These are phyloP conservation scores for Holotrichia oblita DNA, from an alignment of 1,140 invertebrate species.

Conservation along the genomic window DNA sequence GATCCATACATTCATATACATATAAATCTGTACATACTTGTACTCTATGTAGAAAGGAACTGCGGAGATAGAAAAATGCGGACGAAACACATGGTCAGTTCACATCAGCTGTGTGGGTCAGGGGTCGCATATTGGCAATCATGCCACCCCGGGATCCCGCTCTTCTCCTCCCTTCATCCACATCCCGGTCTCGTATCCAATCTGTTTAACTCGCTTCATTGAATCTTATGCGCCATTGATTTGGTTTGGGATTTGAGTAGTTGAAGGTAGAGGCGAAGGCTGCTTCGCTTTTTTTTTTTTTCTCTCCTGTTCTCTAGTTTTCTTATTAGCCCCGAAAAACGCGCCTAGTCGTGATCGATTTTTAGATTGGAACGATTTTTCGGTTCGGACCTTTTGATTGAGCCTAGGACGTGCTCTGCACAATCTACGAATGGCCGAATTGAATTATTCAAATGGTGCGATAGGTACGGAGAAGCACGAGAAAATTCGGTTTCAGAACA, in stretches of 20 bases:
- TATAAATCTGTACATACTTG: not conserved
- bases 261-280: not conserved
- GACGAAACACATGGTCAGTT: slow-evolving; percentile 56
- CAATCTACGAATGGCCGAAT: not conserved
- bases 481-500: no score
- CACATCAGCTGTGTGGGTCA: slow-evolving; percentile 54
- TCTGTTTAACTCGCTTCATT: slow-evolving; percentile 59
- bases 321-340: slow-evolving; percentile 21
- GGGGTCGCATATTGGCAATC: slow-evolving; percentile 56
- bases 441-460: not conserved
- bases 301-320: no score
- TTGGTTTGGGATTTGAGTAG: slow-evolving; percentile 44
- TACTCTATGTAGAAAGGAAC: not conserved
- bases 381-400: not conserved
- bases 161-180: not conserved
- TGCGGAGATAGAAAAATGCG: not conserved
- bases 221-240: slow-evolving; percentile 58
- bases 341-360: slow-evolving; percentile 16
- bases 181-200: slow-evolving; percentile 55
- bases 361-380: slow-evolving; percentile 28
- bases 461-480: not conserved
- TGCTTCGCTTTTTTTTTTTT: not conserved
- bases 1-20: no score
- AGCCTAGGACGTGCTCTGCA: not conserved
- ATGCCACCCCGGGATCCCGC: slow-evolving; percentile 46